Evolutionary conservation across 2,888 invertebrate genomes (phyloP).

Genomic region (Deroplatys truncata): DNA sequence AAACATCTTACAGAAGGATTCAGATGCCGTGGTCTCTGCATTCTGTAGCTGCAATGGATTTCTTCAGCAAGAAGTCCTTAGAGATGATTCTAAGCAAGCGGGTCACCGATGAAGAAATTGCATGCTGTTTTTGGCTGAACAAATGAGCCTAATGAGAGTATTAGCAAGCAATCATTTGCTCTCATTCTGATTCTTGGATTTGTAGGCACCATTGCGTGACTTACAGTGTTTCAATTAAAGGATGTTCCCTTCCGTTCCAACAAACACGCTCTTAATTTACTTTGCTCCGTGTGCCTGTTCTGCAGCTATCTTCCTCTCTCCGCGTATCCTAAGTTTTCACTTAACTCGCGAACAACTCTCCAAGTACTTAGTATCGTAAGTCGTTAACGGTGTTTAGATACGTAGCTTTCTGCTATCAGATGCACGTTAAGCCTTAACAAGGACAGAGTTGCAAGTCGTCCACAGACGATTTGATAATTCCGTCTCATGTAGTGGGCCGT

Average conservation of each 20-base stretch:
- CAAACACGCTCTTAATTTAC: background rate
- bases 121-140: no score
- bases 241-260: background rate
- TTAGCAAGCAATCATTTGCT: background rate
- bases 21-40: no score
- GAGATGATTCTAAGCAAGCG: no score
- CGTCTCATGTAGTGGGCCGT: no score
- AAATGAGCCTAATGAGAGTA: background rate
- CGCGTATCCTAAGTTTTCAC: background rate
- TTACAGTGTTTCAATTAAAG: background rate
- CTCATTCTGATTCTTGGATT: background rate
- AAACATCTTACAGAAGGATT: no score
- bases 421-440: background rate
- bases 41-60: no score
- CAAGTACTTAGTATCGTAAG: background rate
- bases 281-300: background rate
- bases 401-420: background rate
- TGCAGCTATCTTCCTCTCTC: background rate
- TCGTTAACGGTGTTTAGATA: background rate
- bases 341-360: background rate
- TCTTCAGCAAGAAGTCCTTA: no score
- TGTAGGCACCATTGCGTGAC: background rate
- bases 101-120: no score
- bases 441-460: background rate
- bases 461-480: background rate